These are phyloP conservation scores for Ormia ochracea DNA, from an alignment of 2,888 invertebrate genomes.

Conservation along the genomic window DNA sequence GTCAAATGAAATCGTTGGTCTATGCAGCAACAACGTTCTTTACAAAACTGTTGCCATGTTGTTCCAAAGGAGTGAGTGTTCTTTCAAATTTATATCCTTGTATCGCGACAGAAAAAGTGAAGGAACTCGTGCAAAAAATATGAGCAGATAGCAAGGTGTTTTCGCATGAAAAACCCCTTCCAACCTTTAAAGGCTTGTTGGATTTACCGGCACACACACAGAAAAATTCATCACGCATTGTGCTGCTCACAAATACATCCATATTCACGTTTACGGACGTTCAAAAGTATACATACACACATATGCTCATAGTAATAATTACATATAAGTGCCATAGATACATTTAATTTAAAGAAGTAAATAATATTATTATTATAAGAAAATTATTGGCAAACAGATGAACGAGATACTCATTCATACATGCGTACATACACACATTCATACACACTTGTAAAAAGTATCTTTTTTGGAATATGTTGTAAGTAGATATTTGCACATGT, in stretches of 20 bases:
- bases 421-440: background rate
- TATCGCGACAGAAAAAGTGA: background rate
- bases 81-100: slow-evolving; percentile 50
- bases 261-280: no score
- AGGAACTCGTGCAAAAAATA: slow-evolving; percentile 21
- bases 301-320: background rate
- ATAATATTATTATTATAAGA: no score
- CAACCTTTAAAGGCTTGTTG: slow-evolving; percentile 4
- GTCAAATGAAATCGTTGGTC: background rate
- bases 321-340: background rate
- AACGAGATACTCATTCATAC: no score
- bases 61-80: slow-evolving; percentile 25
- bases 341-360: slow-evolving; percentile 1
- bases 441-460: background rate
- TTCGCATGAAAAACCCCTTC: slow-evolving; percentile 29
- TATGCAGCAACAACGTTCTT: no score
- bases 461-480: background rate
- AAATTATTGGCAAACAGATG: no score
- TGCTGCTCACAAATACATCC: background rate
- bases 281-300: background rate
- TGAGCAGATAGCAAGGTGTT: slow-evolving; percentile 23
- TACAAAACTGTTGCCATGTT: slow-evolving; percentile 31
- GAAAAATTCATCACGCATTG: background rate
- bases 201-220: slow-evolving; percentile 12
- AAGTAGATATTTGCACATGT: background rate